Evolutionary conservation across 1,140 invertebrate genomes (phyloP).

Genomic region (Lerema accius): DNA sequence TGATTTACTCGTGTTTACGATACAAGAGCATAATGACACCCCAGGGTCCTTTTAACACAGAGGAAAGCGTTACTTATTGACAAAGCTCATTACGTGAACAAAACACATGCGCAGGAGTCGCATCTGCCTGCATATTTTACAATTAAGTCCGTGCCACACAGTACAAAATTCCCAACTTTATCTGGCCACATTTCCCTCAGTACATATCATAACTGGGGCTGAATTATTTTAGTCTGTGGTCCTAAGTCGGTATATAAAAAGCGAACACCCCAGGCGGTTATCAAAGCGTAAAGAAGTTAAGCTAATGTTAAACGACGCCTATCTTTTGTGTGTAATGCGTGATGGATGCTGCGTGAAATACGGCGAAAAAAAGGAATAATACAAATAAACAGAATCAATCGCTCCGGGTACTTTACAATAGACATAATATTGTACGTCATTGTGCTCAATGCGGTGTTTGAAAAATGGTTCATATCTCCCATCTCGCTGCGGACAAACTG

Average conservation of each 20-base stretch:
- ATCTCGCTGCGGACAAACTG: constrained; percentile 56
- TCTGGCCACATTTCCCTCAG: constrained; percentile 44
- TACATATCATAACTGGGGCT: constrained; percentile 46
- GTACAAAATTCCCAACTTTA: constrained; percentile 47
- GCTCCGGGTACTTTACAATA: constrained; percentile 60
- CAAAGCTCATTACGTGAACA: constrained; percentile 74
- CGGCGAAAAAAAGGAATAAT: constrained; percentile 63
- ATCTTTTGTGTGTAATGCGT: constrained; percentile 79
- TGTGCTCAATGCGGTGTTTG: constrained; percentile 57
- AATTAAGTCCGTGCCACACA: constrained; percentile 49
- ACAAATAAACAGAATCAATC: constrained; percentile 70
- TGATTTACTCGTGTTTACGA: constrained; percentile 2
- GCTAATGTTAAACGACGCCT: constrained; percentile 80
- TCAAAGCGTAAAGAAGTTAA: constrained; percentile 83
- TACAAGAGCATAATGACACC: constrained; percentile 33
- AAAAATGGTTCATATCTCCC: constrained; percentile 66
- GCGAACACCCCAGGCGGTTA: constrained; percentile 65
- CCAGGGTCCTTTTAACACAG: constrained; percentile 44
- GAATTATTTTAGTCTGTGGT: constrained; percentile 65
- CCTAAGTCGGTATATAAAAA: constrained; percentile 51
- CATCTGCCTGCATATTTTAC: constrained; percentile 72
- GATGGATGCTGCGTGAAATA: constrained; percentile 78
- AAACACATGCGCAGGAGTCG: constrained; percentile 69
- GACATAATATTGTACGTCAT: constrained; percentile 56
- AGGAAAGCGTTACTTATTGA: constrained; percentile 68